These are phyloP conservation scores for Ictalurus punctatus DNA, from an alignment of 2,113 vertebrate species.

Conservation along the genomic window DNA sequence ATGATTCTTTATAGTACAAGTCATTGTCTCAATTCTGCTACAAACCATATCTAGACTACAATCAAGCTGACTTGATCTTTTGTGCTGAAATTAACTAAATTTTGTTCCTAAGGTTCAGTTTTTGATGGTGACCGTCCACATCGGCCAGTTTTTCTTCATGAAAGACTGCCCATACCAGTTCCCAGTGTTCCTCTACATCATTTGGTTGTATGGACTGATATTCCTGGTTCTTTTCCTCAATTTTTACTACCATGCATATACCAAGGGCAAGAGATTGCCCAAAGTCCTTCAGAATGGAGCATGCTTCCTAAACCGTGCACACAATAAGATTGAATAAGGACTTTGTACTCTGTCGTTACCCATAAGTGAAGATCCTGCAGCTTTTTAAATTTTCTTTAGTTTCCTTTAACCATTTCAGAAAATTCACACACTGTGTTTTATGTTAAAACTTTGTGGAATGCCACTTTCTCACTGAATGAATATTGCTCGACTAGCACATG, in stretches of 20 bases:
- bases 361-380: constrained; percentile 15
- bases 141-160: constrained; percentile 83
- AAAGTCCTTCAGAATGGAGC: constrained; percentile 69
- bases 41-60: too few relatives aligned
- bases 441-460: constrained; percentile 55
- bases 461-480: constrained; percentile 49
- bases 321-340: constrained; percentile 44
- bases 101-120: constrained; percentile 77
- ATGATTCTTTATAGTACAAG: too few relatives aligned
- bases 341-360: neutral
- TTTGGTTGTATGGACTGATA: constrained; percentile 75
- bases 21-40: too few relatives aligned
- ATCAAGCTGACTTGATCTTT: neutral
- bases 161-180: constrained; percentile 82
- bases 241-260: constrained; percentile 86
- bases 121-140: constrained; percentile 75
- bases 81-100: neutral
- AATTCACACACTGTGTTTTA: constrained; percentile 45
- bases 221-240: constrained; percentile 84
- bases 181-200: constrained; percentile 83
- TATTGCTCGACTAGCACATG: constrained; percentile 28
- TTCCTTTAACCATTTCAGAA: constrained; percentile 52
- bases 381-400: constrained; percentile 26
- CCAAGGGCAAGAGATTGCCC: constrained; percentile 79
- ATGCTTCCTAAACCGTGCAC: constrained; percentile 58